phyloP scores from a whole-genome alignment of 2,113 vertebrate genomes.

The Phoxinus phoxinus region DNA sequence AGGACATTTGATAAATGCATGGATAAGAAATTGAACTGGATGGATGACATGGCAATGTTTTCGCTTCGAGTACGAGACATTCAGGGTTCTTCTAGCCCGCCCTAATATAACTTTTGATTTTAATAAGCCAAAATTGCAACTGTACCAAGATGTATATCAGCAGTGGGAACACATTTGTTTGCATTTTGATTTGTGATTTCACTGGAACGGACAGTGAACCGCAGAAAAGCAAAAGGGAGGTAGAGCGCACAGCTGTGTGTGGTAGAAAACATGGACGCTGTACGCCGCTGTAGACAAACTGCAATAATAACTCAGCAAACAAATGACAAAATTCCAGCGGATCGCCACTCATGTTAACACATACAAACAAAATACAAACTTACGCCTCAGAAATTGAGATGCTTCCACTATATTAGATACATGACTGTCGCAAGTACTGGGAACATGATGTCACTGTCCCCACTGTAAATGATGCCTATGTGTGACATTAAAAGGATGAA shows the following conservation, averaged over 20 bases:
- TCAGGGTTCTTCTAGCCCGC: background rate
- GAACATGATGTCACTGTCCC: background rate
- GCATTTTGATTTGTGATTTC: background rate
- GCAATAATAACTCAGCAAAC: background rate
- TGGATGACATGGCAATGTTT: background rate
- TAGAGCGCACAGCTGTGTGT: slow-evolving; percentile 21
- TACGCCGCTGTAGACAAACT: background rate
- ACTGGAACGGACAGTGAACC: slow-evolving; percentile 3
- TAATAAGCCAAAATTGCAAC: slow-evolving; percentile 5
- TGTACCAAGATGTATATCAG: background rate
- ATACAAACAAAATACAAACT: background rate
- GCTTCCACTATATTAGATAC: background rate
- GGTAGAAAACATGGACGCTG: background rate
- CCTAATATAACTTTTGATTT: background rate
- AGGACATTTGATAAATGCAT: background rate
- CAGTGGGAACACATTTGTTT: background rate
- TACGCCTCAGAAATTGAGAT: background rate
- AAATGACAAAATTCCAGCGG: background rate
- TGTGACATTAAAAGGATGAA: background rate
- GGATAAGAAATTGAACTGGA: slow-evolving; percentile 7
- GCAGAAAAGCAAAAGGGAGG: slow-evolving; percentile 1
- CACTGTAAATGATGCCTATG: background rate
- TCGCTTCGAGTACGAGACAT: background rate
- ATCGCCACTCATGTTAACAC: background rate
- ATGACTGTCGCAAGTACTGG: background rate